A percentile compares a stretch with the other conserved stretches of the same genome.
These are phyloP conservation scores for Cirrhinus mrigala DNA, from an alignment of 2,797 vertebrate genomes.

Conservation along the genomic window DNA sequence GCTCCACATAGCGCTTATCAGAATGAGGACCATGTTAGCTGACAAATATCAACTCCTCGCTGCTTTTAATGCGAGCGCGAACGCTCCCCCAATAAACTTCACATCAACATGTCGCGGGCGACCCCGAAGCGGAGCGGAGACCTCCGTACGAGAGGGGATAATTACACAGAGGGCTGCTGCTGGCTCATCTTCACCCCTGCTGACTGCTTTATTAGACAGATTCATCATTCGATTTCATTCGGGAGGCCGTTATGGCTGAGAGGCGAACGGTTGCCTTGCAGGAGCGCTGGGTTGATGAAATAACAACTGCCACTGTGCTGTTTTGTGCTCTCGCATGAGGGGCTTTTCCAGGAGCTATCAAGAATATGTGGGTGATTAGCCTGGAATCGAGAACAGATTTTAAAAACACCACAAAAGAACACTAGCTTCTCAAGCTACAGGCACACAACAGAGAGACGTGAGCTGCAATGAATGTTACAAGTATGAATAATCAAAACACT, in stretches of 20 bases:
- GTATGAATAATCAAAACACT: not conserved
- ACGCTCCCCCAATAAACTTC: not conserved
- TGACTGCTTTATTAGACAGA: conserved; percentile 58
- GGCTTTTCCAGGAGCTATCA: conserved; percentile 64
- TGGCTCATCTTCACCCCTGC: conserved; percentile 31
- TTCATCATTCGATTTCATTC: conserved; percentile 50
- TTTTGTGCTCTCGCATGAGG: conserved; percentile 21
- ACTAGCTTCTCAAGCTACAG: not conserved
- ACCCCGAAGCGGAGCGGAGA: conserved; percentile 12
- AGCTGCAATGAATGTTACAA: not conserved
- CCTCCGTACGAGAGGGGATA: conserved; percentile 6
- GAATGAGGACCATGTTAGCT: conserved; percentile 18
- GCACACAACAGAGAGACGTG: not conserved
- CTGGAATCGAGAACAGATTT: conserved; percentile 70
- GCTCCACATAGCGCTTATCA: not conserved
- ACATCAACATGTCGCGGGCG: not conserved
- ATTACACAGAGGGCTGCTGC: conserved; percentile 22
- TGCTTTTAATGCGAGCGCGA: not conserved
- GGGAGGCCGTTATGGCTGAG: conserved; percentile 2
- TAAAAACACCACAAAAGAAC: conserved; percentile 61
- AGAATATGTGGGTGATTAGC: conserved; percentile 69
- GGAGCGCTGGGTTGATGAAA: conserved; percentile 62
- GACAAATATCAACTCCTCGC: conserved; percentile 30
- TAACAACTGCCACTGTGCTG: conserved; percentile 50
- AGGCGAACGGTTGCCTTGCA: conserved; percentile 31